Evolutionary conservation across 1,140 invertebrate species (phyloP).

Genomic region (Scylla paramamosain): DNA sequence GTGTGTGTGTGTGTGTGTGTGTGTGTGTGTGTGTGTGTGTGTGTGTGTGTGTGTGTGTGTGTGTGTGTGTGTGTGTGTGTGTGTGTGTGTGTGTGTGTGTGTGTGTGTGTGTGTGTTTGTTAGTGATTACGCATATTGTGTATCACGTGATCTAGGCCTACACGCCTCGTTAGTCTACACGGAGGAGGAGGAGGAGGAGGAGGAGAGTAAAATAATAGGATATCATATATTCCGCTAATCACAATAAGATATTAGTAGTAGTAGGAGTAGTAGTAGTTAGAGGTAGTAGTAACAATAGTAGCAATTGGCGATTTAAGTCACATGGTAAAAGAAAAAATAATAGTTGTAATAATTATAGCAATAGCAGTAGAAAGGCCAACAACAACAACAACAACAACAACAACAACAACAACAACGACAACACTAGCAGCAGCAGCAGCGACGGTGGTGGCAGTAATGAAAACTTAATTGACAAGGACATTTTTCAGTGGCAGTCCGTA

Average conservation of each 20-base stretch:
- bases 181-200: slow-evolving; percentile 7
- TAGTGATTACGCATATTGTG: neutral
- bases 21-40: neutral
- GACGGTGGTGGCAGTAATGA: neutral
- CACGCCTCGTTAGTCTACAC: neutral
- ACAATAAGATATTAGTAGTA: neutral
- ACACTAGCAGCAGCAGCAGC: neutral
- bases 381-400: neutral
- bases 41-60: neutral
- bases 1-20: too few relatives aligned
- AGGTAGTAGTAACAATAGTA: neutral
- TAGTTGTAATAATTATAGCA: neutral
- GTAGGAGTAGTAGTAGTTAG: slow-evolving; percentile 10
- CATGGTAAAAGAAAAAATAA: neutral
- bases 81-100: neutral
- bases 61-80: neutral
- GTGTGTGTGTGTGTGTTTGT: neutral
- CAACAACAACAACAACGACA: neutral
- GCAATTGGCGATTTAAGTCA: neutral
- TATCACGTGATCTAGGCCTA: slow-evolving; percentile 10
- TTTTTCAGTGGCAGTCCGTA: neutral
- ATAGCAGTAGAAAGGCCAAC: neutral
- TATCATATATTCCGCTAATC: neutral
- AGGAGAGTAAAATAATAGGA: neutral
- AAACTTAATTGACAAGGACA: neutral